Percentiles rank a stretch among this genome's conserved stretches.
Conservation (phyloP, 2,113 vertebrate genomes). For the Podilymbus podiceps region DNA sequence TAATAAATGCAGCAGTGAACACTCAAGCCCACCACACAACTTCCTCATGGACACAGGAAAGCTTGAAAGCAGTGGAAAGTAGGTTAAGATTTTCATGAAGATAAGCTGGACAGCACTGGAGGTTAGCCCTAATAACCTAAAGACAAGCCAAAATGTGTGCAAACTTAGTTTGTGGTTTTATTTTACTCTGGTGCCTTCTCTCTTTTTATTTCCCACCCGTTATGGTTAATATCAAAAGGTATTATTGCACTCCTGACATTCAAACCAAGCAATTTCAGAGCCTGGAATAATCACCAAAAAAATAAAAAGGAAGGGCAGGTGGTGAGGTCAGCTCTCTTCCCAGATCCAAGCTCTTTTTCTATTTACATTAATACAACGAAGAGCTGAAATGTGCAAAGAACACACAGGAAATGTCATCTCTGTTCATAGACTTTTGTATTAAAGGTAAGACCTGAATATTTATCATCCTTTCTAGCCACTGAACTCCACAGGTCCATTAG, state of each 20-base stretch:
- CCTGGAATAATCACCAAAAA: background rate
- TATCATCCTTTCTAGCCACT: background rate
- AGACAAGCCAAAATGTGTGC: background rate
- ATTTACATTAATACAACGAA: background rate
- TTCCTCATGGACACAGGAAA: background rate
- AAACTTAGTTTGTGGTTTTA: background rate
- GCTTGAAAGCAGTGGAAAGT: background rate
- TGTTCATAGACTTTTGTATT: background rate
- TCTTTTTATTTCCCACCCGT: background rate
- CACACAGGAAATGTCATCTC: background rate
- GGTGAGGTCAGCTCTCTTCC: background rate
- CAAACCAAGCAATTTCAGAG: background rate
- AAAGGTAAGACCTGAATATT: background rate
- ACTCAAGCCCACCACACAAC: accelerated
- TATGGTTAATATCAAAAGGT: background rate
- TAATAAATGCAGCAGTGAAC: background rate
- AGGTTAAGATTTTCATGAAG: background rate
- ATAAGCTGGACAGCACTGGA: background rate
- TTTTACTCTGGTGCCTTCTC: background rate
- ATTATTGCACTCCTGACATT: background rate
- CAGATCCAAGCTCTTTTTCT: background rate
- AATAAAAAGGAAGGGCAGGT: background rate
- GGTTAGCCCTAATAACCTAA: background rate
- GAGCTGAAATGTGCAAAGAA: background rate
- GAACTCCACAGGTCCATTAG: background rate